Conservation (phyloP, 2,888 invertebrate species). For the Clostera curtula region DNA sequence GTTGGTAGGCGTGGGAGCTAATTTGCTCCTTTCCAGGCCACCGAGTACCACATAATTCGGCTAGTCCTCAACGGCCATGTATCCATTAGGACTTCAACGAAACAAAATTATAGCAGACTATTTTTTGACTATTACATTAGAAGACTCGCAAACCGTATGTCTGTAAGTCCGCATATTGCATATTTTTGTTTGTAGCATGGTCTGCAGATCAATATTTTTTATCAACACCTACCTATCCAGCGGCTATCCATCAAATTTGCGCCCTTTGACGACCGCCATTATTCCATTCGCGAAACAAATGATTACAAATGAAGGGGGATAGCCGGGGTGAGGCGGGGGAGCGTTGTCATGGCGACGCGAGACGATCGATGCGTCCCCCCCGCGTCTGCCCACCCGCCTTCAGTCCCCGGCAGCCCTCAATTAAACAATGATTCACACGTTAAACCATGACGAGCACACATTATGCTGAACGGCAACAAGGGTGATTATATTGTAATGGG, state of each 20-base stretch:
- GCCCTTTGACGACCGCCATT: conserved; percentile 58
- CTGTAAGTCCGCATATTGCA: too few relatives aligned
- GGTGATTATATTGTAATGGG: conserved; percentile 1
- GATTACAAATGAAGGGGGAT: conserved; percentile 70
- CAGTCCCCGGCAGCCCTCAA: conserved; percentile 46
- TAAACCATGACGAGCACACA: conserved; percentile 45
- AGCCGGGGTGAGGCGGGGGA: conserved; percentile 30
- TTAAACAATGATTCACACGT: conserved; percentile 71
- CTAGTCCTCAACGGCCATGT: too few relatives aligned
- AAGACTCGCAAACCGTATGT: too few relatives aligned
- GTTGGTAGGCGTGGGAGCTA: too few relatives aligned
- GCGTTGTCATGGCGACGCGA: conserved; percentile 59
- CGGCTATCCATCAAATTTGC: conserved; percentile 61
- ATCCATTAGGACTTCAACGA: too few relatives aligned
- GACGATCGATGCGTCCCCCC: conserved; percentile 62
- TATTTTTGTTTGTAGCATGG: conserved; percentile 14
- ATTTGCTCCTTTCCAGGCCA: too few relatives aligned
- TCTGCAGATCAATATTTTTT: conserved; percentile 27
- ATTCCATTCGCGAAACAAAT: conserved; percentile 70
- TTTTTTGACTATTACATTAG: too few relatives aligned
- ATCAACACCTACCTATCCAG: conserved; percentile 23
- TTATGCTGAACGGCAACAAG: conserved; percentile 21
- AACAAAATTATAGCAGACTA: too few relatives aligned
- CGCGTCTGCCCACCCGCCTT: conserved; percentile 31
- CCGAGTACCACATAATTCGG: too few relatives aligned